phyloP scores from a whole-genome alignment of 2,797 vertebrate genomes.

The Taenioides sp. region DNA sequence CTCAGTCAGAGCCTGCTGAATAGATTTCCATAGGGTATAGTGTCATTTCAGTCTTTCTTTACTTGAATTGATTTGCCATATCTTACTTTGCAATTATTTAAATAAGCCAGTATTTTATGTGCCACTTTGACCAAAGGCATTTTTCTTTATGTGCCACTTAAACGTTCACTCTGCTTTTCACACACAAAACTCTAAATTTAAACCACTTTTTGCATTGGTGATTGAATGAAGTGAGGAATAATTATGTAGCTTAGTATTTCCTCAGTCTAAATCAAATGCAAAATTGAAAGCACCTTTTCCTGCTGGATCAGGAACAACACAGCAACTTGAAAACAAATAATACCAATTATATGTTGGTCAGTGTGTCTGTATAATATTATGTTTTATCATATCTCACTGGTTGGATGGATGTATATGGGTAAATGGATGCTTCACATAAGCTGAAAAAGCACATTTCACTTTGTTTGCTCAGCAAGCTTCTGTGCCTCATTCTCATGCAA shows the following conservation, averaged over 20 bases:
- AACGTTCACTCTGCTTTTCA: slow-evolving; percentile 36
- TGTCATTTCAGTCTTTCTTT: slow-evolving; percentile 24
- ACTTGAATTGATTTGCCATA: slow-evolving; percentile 19
- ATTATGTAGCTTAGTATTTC: slow-evolving; percentile 29
- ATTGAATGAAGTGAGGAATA: slow-evolving; percentile 30
- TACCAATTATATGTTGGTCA: slow-evolving; percentile 28
- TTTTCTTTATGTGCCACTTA: slow-evolving; percentile 46
- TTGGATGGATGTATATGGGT: slow-evolving; percentile 26
- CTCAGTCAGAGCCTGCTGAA: slow-evolving; percentile 55
- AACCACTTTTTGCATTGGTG: slow-evolving; percentile 37
- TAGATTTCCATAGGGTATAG: slow-evolving; percentile 8
- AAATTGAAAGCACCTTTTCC: slow-evolving; percentile 54
- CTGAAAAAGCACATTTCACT: slow-evolving; percentile 30
- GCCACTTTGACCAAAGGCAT: slow-evolving; percentile 56
- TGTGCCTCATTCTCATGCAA: slow-evolving; percentile 70
- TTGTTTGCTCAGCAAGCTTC: slow-evolving; percentile 26
- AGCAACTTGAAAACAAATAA: slow-evolving; percentile 21
- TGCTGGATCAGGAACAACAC: slow-evolving; percentile 76
- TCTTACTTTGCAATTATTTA: slow-evolving; percentile 9
- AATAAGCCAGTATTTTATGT: slow-evolving; percentile 35
- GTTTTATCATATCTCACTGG: slow-evolving; percentile 33
- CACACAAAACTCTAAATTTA: slow-evolving; percentile 9
- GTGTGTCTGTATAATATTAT: too few relatives aligned
- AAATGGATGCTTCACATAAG: slow-evolving; percentile 56
- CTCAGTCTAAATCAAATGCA: slow-evolving; percentile 26